Evolutionary conservation across 2,888 invertebrate species (phyloP), one percentile per base, ranked within the genome.

Genomic region (Aphodius sticticus): DNA sequence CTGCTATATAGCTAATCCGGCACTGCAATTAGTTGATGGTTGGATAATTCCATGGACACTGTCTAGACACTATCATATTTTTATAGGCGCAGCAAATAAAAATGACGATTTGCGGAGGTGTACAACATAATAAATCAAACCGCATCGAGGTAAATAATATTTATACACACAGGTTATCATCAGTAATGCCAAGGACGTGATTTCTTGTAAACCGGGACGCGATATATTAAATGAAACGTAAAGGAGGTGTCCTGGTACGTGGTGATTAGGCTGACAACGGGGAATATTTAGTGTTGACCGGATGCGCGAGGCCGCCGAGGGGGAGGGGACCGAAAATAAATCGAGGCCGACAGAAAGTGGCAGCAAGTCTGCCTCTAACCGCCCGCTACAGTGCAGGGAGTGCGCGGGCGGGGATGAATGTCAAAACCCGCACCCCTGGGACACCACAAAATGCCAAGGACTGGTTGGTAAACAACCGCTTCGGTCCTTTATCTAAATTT

Each of bases 371-470:
- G 26, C 26, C 26, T 26, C 26, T 26, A 53, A 9, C 53, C 53
- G 53, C 53, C 12, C 12, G 53, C 53, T 12, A 12, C 53, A 12
- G 53, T 12, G 53, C 9, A n/a, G 70, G 26, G 70, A 70, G 14
- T 1, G 16, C 15, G n/a, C 26, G 70, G 72, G 72, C 72, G 72
- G 35, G 53, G 53, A 9, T 9, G 53, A 53, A 53, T 53, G 70
- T 70, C 70, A 70, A 70, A 70, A 70, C 70, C 70, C 70, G 70
- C 35, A 14, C 72, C 72, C 72, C 36, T 37, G 35, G 74, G 74
- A 74, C n/a, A 74, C 74, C 74, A 37, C 74, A 74, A 74, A 74
- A 74, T 74, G 26, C 74, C 74, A 74, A 74, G 74, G 74, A 74
- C 74, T 74, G 74, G 74, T 74, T 36, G 74, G 74, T 74, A 74